Base-by-base conservation (phyloP, 2,113 vertebrate genomes). In the Onychorhynchus coronatus region DNA sequence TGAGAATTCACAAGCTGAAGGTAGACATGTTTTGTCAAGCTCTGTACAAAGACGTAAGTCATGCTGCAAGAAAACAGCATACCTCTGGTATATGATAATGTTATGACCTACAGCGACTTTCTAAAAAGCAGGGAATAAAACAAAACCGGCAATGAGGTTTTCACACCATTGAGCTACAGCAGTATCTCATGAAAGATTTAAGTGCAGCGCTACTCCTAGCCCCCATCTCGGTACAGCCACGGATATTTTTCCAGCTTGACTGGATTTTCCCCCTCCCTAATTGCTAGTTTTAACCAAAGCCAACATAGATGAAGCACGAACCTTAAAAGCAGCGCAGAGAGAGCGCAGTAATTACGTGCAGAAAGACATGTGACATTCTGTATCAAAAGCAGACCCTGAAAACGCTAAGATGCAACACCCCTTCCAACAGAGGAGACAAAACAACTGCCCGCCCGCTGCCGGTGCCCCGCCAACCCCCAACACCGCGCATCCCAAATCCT, bases 231-330 rank as follows among this genome's bases (percentile, higher is more conserved):
- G 53, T 28, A 68, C 15, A 72, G 41, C 28, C 24, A 33, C 0
- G 22, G 41, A 8, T 59, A 86, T 92, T 95, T 89, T 96, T 94
- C 94, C 93, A 94, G 94, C 81, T 53, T 67, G 82, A 88, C 92
- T 63, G 85, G 85, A 88, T 93, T 74, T 88, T 52, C 85, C 91
- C 78, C 71, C 71, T 94, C 76, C 50, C 55, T 92, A 95, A 93
- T 74, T 90, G 71, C 62, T 73, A 77, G 75, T 55, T 95, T 93
- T 66, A 89, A 62, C 79, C 66, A 73, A 85, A 73, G 53, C 39
- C 39, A 80, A 55, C 8, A 2, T 0, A 77, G 79, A 46, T 50
- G n/a, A 71, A 90, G 21, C 88, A 66, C 18, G 63, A 84, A 44
- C 75, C 77, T 72, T 21, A 86, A 86, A 91, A 74, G 46, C 67